Percentiles rank a stretch among this genome's conserved stretches.
Conservation (phyloP, 2,797 vertebrate genomes). For the Botia almorhae region DNA sequence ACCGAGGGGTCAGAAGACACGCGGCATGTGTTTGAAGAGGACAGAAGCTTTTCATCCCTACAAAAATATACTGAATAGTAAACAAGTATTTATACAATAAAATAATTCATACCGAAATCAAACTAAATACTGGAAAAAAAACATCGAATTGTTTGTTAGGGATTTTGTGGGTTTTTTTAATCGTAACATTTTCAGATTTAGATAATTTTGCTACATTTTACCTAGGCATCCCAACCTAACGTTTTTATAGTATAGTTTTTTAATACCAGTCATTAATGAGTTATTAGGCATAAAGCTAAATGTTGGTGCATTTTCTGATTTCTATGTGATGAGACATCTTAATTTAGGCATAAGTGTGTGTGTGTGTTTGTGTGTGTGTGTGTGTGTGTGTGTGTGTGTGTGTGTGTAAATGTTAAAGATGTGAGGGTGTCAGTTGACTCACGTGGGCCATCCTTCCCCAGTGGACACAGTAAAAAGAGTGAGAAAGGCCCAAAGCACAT, state of each 20-base stretch:
- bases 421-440: constrained; percentile 68
- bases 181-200: no score
- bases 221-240: no score
- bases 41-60: constrained; percentile 8
- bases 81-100: constrained; percentile 10
- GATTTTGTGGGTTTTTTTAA: no score
- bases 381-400: no score
- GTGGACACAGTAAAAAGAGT: constrained; percentile 97
- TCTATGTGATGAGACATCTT: not conserved
- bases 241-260: no score
- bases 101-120: not conserved
- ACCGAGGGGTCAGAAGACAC: constrained; percentile 27
- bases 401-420: not conserved
- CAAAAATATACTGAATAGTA: constrained; percentile 21
- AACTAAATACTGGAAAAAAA: not conserved
- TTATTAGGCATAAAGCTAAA: not conserved
- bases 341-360: no score
- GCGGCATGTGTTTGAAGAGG: constrained; percentile 34
- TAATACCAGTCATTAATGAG: not conserved
- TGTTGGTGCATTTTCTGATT: not conserved
- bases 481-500: constrained; percentile 95
- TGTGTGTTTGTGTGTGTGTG: no score
- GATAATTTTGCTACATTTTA: no score
- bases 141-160: no score
- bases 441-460: constrained; percentile 97